Evolutionary conservation across 2,888 invertebrate genomes (phyloP).

Genomic region (Parthenolecanium corni): DNA sequence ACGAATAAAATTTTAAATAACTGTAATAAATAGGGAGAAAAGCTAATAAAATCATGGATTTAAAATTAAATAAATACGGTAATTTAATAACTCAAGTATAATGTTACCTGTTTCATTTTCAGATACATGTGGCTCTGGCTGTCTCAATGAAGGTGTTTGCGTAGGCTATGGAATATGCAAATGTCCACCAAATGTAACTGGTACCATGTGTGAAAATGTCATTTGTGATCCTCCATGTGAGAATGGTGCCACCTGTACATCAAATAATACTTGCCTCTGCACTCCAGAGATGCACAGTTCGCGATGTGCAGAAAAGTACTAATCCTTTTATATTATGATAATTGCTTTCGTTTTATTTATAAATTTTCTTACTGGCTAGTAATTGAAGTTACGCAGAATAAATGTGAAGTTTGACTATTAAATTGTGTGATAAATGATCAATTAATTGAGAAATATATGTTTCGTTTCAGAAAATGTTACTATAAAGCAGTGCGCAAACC

Average conservation of each 20-base stretch:
- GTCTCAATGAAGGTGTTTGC: conserved; percentile 41
- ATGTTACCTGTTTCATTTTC: too few species aligned
- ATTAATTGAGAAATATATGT: neutral
- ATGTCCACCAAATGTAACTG: conserved; percentile 39
- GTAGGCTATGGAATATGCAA: conserved; percentile 40
- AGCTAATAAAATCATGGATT: too few species aligned
- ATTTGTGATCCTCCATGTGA: conserved; percentile 41
- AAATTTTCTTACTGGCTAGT: neutral
- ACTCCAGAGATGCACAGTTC: conserved; percentile 37
- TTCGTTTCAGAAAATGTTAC: conserved; percentile 36
- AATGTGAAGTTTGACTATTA: neutral
- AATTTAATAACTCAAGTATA: too few species aligned
- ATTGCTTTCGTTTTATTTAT: neutral
- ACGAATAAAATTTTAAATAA: too few species aligned
- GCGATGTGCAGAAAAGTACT: conserved; percentile 36
- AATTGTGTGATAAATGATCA: neutral
- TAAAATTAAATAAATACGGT: too few species aligned
- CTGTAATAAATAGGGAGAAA: too few species aligned
- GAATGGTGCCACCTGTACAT: conserved; percentile 41
- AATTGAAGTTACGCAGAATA: neutral
- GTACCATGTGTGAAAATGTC: conserved; percentile 36
- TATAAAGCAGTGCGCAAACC: conserved; percentile 37
- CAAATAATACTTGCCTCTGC: conserved; percentile 41
- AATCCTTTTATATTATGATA: neutral
- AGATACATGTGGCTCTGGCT: conserved; percentile 39